Evolutionary conservation across 2,797 vertebrate genomes (phyloP), one percentile per base, ranked within the genome.

Genomic region (Brotula barbata): DNA sequence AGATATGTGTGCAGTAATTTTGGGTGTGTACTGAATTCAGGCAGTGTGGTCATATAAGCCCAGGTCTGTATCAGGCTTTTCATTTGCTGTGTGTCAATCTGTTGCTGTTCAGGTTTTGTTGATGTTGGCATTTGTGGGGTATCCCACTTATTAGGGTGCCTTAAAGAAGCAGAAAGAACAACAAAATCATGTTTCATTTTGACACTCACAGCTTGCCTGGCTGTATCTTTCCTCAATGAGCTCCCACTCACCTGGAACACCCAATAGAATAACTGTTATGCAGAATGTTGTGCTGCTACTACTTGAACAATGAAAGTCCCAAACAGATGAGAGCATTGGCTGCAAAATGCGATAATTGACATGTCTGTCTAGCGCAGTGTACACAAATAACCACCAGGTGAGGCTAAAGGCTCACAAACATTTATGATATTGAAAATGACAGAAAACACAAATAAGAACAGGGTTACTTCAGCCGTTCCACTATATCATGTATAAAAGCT

Each of bases 21-120:
- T n/a, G n/a, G n/a, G n/a, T n/a, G n/a, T n/a, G n/a, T n/a, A n/a
- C n/a, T n/a, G n/a, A n/a, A n/a, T n/a, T n/a, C n/a, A n/a, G n/a
- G n/a, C n/a, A 19, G 17, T 12, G 3, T 6, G 3, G n/a, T 51
- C 5, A 54, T 14, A 47, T 43, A 50, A 56, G 17, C 23, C 3
- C 9, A 50, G 44, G 58, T 39, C 57, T 76, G 41, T 6, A 28
- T 49, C 36, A 13, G 42, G 15, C 36, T 16, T 45, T 9, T 50
- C 21, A 23, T 28, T 46, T 36, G 20, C 40, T 71, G 12, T 2
- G 5, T 37, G 60, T 70, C 58, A 72, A 72, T 50, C 25, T 61
- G 33, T 64, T 78, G 78, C 68, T 75, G 68, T 74, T 37, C 64
- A 66, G 23, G 28, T 21, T 75, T 74, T 74, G 44, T 74, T 74